phyloP scores from a whole-genome alignment of 2,113 vertebrate genomes.

The Nothocercus nigrocapillus region DNA sequence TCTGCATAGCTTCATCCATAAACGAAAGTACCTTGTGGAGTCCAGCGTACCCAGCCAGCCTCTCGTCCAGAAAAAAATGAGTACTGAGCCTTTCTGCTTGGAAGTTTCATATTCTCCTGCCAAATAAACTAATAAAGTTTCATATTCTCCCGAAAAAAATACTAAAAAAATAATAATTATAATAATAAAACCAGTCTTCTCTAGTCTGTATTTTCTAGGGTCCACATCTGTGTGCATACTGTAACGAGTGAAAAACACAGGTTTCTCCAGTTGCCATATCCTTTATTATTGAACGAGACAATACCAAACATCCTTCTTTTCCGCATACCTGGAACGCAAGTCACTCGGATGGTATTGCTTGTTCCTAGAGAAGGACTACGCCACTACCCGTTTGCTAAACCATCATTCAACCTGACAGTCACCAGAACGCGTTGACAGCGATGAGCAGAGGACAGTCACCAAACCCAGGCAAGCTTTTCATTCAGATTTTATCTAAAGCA shows the following conservation, averaged over 20 bases:
- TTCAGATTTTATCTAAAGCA: background rate
- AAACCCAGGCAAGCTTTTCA: slow-evolving; percentile 8
- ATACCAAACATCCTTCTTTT: background rate
- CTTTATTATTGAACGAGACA: background rate
- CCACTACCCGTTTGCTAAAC: slow-evolving; percentile 53
- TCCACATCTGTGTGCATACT: background rate
- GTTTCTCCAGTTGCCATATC: background rate
- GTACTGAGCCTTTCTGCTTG: background rate
- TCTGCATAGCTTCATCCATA: slow-evolving; percentile 65
- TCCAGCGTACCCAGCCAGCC: background rate
- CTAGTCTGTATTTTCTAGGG: background rate
- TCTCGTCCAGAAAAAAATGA: background rate
- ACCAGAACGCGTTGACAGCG: background rate
- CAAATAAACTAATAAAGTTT: background rate
- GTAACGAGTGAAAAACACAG: background rate
- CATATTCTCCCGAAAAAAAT: background rate
- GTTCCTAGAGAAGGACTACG: slow-evolving; percentile 41
- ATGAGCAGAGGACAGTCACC: slow-evolving; percentile 26
- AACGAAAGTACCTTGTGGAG: slow-evolving; percentile 46
- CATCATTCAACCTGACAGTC: slow-evolving; percentile 52
- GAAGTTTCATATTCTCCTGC: background rate
- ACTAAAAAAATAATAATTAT: background rate
- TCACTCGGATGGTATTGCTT: slow-evolving; percentile 17
- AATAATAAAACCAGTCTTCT: background rate
- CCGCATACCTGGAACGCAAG: background rate